These are phyloP conservation scores for Drosophila tani DNA, from an alignment of 1,140 invertebrate genomes.

Conservation along the genomic window DNA sequence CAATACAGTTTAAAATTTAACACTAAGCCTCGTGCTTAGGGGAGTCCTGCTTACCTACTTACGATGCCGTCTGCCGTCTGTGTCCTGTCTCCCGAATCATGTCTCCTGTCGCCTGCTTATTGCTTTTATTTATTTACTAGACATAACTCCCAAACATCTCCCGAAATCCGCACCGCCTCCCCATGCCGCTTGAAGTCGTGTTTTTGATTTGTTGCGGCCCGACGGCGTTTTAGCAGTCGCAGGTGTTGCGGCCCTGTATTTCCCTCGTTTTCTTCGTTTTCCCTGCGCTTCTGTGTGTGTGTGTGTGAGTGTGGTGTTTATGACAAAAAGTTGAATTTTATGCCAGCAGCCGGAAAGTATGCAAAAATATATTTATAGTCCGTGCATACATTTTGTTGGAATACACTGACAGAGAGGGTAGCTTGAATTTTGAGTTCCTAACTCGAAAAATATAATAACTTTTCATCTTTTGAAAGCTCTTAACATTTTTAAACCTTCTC, in stretches of 20 bases:
- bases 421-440: not conserved
- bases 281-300: not conserved
- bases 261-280: constrained; percentile 11
- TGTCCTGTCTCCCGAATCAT: constrained; percentile 53
- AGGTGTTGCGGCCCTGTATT: constrained; percentile 65
- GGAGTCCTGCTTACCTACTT: constrained; percentile 37
- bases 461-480: no score
- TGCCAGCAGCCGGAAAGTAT: constrained; percentile 74
- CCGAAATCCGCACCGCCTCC: not conserved
- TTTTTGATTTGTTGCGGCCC: constrained; percentile 75
- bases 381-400: constrained; percentile 10
- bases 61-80: constrained; percentile 34
- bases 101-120: constrained; percentile 66
- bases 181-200: constrained; percentile 11
- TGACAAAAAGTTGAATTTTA: constrained; percentile 76
- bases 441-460: no score
- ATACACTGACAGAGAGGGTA: not conserved
- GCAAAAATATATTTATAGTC: constrained; percentile 64
- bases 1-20: constrained; percentile 21
- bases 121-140: constrained; percentile 81
- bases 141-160: constrained; percentile 58
- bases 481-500: no score
- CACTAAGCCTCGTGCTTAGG: not conserved
- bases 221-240: constrained; percentile 49
- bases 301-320: constrained; percentile 61